Evolutionary conservation across 2,797 vertebrate species (phyloP), one percentile per base, ranked within the genome.

Genomic region (Bradypus variegatus): DNA sequence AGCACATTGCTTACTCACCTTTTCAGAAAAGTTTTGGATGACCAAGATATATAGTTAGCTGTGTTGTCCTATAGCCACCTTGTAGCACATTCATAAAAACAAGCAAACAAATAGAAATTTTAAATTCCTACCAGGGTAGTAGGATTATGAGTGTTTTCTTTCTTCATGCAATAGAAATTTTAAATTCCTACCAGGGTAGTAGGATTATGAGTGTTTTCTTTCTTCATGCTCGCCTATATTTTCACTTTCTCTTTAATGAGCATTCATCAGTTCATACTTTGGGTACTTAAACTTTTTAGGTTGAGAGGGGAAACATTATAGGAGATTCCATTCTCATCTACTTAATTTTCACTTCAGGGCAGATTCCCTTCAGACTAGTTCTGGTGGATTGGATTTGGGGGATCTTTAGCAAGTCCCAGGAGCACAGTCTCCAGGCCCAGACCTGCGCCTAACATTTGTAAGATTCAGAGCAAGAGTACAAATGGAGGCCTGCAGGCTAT

Each of bases 11-110:
- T 95, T 64, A 89, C 13, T 84, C 73, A 69, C 60, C 79, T 45
- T 85, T 93, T 88, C 77, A 92, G 65, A 76, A 87, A 94, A 60
- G 19, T 75, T 86, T 89, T 82, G 9, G 31, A 80, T 94, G 33
- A 65, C 38, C 15, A 31, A 87, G 25, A 48, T 88, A 62, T 75
- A 67, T 2, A 79, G 55, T 65, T 86, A 90, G 41, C 25, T 92
- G 36, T 64, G 2, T 73, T 80, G 55, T 16, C 83, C 21, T 87
- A 45, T 33, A 86, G 45, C 11, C 31, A 87, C 7, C 10, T 65
- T n/a, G 83, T 38, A 92, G 45, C 31, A 91, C 65, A 72, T 89
- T 91, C 60, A 69, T 58, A 73, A 85, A 90, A 95, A 60, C 38
- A 91, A 93, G 55, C 45, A 85, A 92, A 86, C 31, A 88, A 86